Evolutionary conservation across 1,140 invertebrate genomes (phyloP).

Genomic region (Nasonia longicornis): DNA sequence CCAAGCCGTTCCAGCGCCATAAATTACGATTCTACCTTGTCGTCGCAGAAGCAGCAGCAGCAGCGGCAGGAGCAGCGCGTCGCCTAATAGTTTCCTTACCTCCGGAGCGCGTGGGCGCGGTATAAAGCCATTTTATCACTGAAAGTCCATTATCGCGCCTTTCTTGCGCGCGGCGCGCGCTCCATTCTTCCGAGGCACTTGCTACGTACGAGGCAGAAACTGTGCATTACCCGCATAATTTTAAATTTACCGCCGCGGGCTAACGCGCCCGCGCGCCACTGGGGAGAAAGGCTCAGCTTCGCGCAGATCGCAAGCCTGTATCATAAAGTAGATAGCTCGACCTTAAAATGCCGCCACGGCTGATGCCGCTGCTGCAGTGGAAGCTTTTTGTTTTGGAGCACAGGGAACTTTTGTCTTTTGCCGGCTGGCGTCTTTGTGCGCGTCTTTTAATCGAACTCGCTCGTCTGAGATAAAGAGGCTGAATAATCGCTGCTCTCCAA

Average conservation of each 20-base stretch:
- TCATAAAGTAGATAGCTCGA: slow-evolving; percentile 18
- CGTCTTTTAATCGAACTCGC: background rate
- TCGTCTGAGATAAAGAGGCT: background rate
- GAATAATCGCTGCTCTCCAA: background rate
- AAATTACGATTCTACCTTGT: slow-evolving; percentile 56
- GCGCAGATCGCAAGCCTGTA: background rate
- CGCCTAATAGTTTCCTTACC: slow-evolving; percentile 59
- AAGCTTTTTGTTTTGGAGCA: background rate
- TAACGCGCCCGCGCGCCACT: background rate
- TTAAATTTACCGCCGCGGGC: slow-evolving; percentile 56
- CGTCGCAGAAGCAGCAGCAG: slow-evolving; percentile 6
- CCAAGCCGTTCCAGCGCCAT: slow-evolving; percentile 19
- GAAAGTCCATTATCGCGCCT: slow-evolving; percentile 62
- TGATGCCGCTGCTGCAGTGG: background rate
- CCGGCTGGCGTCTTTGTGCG: background rate
- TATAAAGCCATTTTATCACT: slow-evolving; percentile 62
- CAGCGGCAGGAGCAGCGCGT: slow-evolving; percentile 5
- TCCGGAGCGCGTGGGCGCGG: slow-evolving; percentile 50
- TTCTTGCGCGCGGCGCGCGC: slow-evolving; percentile 32
- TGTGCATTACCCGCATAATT: slow-evolving; percentile 61
- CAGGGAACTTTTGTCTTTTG: background rate
- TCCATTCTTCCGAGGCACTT: slow-evolving; percentile 54
- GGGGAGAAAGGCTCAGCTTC: background rate
- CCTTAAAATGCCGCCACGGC: background rate
- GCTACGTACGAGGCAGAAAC: slow-evolving; percentile 56